Evolutionary conservation across 2,797 vertebrate genomes (phyloP).

Genomic region (Diplodus sargus): DNA sequence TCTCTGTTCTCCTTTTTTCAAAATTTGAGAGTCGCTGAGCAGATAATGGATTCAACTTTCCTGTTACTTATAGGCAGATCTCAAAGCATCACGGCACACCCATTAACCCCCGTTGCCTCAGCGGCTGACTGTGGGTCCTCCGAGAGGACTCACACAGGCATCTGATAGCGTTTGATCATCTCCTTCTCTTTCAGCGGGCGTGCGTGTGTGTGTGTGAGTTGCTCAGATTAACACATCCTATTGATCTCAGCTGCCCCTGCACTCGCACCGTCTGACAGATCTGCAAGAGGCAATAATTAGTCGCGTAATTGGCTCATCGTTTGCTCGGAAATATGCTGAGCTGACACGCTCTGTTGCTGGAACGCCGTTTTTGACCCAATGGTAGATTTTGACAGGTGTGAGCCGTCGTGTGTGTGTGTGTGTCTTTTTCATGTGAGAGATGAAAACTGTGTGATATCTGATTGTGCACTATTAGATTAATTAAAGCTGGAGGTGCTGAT

Average conservation of each 20-base stretch:
- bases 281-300: slow-evolving; percentile 75
- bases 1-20: background rate
- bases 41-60: slow-evolving; percentile 60
- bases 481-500: slow-evolving; percentile 42
- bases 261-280: slow-evolving; percentile 58
- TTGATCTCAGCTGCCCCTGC: slow-evolving; percentile 58
- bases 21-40: slow-evolving; percentile 31
- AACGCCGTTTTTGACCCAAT: slow-evolving; percentile 22
- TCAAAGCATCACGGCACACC: slow-evolving; percentile 49
- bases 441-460: slow-evolving; percentile 17
- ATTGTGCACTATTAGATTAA: slow-evolving; percentile 35
- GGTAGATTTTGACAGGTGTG: slow-evolving; percentile 47
- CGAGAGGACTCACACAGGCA: slow-evolving; percentile 47
- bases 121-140: slow-evolving; percentile 50
- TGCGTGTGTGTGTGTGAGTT: slow-evolving; percentile 25
- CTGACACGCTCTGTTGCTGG: slow-evolving; percentile 13
- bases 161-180: slow-evolving; percentile 76
- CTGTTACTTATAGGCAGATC: slow-evolving; percentile 51
- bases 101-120: slow-evolving; percentile 73
- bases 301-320: slow-evolving; percentile 73
- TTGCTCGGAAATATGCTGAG: slow-evolving; percentile 74
- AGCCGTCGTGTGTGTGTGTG: slow-evolving; percentile 8
- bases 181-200: slow-evolving; percentile 45
- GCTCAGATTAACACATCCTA: slow-evolving; percentile 57
- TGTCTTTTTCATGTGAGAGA: slow-evolving; percentile 18